These are phyloP conservation scores for Glaucidium brasilianum DNA, from an alignment of 2,113 vertebrate genomes.

Conservation along the genomic window DNA sequence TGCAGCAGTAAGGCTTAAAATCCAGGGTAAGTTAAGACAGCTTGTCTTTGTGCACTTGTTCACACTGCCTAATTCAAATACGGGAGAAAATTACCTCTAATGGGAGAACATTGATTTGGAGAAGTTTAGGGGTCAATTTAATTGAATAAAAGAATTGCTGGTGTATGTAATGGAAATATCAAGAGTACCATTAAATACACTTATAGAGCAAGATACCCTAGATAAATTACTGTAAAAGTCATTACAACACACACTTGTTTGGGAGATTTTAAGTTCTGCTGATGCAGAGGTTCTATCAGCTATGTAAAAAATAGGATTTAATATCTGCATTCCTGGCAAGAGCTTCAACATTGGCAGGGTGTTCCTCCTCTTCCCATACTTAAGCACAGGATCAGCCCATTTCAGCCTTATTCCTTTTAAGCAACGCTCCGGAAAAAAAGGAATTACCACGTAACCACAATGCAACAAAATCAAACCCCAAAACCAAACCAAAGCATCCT, in stretches of 20 bases:
- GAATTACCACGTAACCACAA: neutral
- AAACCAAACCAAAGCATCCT: neutral
- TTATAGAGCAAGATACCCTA: neutral
- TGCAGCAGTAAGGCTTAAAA: neutral
- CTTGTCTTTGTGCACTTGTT: neutral
- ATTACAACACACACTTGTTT: neutral
- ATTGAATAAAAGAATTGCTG: neutral
- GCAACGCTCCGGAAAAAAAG: neutral
- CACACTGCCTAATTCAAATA: neutral
- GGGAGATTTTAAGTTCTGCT: neutral
- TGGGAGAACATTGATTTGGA: neutral
- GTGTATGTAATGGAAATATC: neutral
- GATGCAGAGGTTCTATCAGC: neutral
- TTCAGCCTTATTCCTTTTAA: neutral
- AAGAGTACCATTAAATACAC: neutral
- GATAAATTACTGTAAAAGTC: neutral
- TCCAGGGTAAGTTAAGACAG: neutral
- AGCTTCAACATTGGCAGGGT: neutral
- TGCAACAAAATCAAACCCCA: neutral
- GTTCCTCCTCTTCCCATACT: neutral
- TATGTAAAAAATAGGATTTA: neutral
- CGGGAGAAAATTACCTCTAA: neutral
- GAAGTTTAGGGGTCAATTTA: neutral
- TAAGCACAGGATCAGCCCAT: neutral
- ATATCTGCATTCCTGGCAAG: neutral